Conservation (phyloP, 2,888 invertebrate species). For the Lasioglossum oenotherae region DNA sequence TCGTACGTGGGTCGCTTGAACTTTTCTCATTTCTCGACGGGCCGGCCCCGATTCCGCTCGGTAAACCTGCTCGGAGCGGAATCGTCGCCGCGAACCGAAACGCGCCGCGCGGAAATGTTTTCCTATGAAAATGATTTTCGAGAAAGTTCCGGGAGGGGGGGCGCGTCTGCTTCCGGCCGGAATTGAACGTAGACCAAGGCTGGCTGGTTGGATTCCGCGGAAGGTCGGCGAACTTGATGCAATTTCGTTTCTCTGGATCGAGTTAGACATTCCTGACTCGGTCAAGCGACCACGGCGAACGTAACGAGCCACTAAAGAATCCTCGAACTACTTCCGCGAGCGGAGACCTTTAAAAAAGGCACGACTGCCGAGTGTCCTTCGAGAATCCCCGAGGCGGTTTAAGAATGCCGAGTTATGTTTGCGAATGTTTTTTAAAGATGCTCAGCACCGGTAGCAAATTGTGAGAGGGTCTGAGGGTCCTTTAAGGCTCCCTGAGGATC, state of each 20-base stretch:
- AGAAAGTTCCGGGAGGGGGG: neutral
- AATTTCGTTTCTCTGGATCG: neutral
- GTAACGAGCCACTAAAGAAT: slow-evolving; percentile 1
- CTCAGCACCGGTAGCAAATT: neutral
- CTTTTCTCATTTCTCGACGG: neutral
- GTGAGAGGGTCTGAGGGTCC: no score
- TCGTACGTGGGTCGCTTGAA: neutral
- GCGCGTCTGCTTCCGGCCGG: neutral
- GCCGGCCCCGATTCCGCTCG: neutral
- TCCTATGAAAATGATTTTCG: slow-evolving; percentile 11
- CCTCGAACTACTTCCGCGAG: neutral
- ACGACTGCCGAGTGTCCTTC: neutral
- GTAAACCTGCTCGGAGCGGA: neutral
- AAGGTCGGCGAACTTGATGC: neutral
- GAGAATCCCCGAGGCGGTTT: neutral
- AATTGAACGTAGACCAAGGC: neutral
- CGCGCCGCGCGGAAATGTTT: slow-evolving; percentile 3
- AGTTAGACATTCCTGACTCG: neutral
- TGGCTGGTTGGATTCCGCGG: neutral
- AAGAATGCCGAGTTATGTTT: neutral
- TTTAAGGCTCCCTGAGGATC: neutral
- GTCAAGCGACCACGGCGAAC: neutral
- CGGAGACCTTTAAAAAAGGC: neutral
- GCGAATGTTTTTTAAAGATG: neutral
- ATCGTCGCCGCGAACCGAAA: neutral